A percentile compares a stretch with the other conserved stretches of the same genome.
These are phyloP conservation scores for Dinocampus coccinellae DNA, from an alignment of 2,888 invertebrate species.

Conservation along the genomic window DNA sequence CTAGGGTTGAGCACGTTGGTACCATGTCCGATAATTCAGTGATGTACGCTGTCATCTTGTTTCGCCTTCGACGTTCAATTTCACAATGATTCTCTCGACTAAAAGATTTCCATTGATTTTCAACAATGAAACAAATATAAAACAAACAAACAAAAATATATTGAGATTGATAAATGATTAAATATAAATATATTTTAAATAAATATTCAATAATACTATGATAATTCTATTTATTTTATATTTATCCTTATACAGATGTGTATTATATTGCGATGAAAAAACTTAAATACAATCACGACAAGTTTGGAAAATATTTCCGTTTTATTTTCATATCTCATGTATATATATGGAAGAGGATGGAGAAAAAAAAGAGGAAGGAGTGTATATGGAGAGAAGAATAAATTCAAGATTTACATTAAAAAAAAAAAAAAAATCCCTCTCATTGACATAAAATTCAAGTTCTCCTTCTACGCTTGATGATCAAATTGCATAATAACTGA, in stretches of 20 bases:
- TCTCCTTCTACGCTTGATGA: not conserved
- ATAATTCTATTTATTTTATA: too few species aligned
- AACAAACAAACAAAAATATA: not conserved
- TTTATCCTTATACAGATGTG: not conserved
- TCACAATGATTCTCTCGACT: constrained; percentile 99
- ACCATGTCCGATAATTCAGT: constrained; percentile 99
- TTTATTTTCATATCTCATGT: constrained; percentile 2
- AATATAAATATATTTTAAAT: too few species aligned
- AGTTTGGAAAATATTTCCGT: constrained; percentile 10
- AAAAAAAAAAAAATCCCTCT: constrained; percentile 14
- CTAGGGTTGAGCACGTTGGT: constrained; percentile 97
- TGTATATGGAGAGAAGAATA: not conserved
- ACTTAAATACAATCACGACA: constrained; percentile 18
- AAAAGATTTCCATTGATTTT: constrained; percentile 56
- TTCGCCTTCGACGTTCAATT: constrained; percentile 96
- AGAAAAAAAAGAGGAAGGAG: not conserved
- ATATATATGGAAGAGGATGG: not conserved
- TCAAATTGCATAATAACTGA: constrained; percentile 30
- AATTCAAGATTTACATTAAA: not conserved
- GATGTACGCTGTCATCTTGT: constrained; percentile 99
- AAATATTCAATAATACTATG: too few species aligned
- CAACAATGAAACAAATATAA: constrained; percentile 20
- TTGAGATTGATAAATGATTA: too few species aligned
- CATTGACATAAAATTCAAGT: not conserved
- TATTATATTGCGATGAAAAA: not conserved